Base-by-base conservation (phyloP, 2,113 vertebrate genomes). In the Archilochus colubris region DNA sequence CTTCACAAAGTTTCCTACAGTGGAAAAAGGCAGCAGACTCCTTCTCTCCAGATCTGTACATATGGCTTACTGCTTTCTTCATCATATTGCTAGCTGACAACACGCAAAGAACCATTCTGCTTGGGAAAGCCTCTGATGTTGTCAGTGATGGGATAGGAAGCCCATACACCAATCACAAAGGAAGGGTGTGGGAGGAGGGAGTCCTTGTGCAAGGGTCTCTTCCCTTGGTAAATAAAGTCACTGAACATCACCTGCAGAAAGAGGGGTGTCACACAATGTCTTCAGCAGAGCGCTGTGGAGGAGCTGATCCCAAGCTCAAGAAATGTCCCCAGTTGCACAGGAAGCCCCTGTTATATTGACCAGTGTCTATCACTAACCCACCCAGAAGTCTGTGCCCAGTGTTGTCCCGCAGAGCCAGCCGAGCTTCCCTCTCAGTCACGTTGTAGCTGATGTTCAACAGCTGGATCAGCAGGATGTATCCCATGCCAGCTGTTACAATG, bases 381-480 rank as follows among this genome's bases (percentile, higher is more conserved):
- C 98, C 99, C 83, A 97, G 97, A 36, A 98, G 95, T 1, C 98
- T 98, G 94, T 94, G 98, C 30, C 98, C 98, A 0, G 97, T 98
- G 96, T 98, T 99, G 91, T 99, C 98, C 23, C 98, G 97, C 54
- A 99, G 97, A 80, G 99, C 99, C 36, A 98, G 86, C 51, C 99
- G 98, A 8, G 98, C 98, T 97, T 99, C 99, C 12, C 99, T 98
- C 97, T 99, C 99, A 0, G 99, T 99, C 95, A 99, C 98, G 1
- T 99, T 99, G 97, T 98, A 98, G 97, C 99, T 99, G 97, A 99
- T 97, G 95, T 99, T 99, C 85, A 99, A 97, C 64, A 99, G 90
- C 97, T 99, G 99, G 77, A 99, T 97, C 31, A 98, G 54, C 91
- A 99, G 98, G 95, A 99, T 97, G 97, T 99, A 99, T 82, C 98